Percentiles rank a stretch among this genome's conserved stretches.
Conservation (phyloP, 2,113 vertebrate genomes). For the Piliocolobus tephrosceles region DNA sequence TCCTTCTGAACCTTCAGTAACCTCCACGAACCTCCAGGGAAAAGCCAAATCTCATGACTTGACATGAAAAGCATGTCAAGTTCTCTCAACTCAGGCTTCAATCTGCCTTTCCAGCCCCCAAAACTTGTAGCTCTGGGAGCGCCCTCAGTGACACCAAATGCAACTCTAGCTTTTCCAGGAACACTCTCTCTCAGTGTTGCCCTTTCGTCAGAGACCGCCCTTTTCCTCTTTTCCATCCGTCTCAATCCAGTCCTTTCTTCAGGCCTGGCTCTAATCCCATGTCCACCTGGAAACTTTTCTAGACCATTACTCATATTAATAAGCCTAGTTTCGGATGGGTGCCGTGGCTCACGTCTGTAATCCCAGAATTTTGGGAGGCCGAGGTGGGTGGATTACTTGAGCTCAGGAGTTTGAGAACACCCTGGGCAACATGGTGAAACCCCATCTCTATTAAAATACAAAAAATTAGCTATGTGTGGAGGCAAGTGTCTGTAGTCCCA, state of each 20-base stretch:
- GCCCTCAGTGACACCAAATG: rapidly evolving
- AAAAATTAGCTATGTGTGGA: too few relatives aligned
- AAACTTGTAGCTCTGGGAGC: background rate
- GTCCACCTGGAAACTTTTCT: background rate
- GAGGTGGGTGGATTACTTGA: too few relatives aligned
- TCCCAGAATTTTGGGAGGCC: too few relatives aligned
- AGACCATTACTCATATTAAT: background rate
- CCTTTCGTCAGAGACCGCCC: rapidly evolving
- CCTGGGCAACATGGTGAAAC: too few relatives aligned
- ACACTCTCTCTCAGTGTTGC: rapidly evolving
- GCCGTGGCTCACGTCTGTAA: too few relatives aligned
- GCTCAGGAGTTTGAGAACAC: too few relatives aligned
- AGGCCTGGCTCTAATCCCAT: background rate
- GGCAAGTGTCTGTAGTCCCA: too few relatives aligned
- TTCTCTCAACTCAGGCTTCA: background rate
- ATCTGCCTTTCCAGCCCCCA: rapidly evolving
- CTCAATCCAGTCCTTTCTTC: background rate
- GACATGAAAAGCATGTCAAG: background rate
- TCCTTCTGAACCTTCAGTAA: background rate
- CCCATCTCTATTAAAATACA: too few relatives aligned
- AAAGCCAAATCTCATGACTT: background rate
- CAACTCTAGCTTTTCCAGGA: background rate
- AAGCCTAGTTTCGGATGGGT: background rate
- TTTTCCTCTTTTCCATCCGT: too few relatives aligned
- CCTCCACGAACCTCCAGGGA: background rate